Evolutionary conservation across 2,797 vertebrate genomes (phyloP).

Genomic region (Rhabdomys pumilio): DNA sequence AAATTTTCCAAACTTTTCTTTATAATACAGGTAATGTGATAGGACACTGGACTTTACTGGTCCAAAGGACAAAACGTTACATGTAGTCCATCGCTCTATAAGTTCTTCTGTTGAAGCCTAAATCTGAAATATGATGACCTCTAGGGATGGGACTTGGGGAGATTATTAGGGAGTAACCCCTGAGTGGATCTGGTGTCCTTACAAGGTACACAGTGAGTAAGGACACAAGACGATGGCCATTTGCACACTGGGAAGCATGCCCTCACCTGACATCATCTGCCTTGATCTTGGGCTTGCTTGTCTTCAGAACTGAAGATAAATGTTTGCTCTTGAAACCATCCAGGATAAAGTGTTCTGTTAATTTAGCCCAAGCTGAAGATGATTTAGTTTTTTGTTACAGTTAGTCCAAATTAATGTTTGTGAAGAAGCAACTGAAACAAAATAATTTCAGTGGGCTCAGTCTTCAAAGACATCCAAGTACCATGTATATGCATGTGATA

Average conservation of each 20-base stretch:
- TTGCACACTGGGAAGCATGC: background rate
- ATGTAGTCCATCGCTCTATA: background rate
- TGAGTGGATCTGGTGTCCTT: background rate
- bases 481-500: background rate
- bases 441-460: slow-evolving; percentile 7
- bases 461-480: slow-evolving; percentile 39
- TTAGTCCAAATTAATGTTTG: background rate
- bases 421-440: slow-evolving; percentile 17
- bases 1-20: slow-evolving; percentile 46
- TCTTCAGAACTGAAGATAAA: background rate
- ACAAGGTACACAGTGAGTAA: background rate
- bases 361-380: background rate
- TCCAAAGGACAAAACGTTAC: slow-evolving; percentile 19
- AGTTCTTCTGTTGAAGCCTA: background rate
- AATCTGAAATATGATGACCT: background rate
- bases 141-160: background rate
- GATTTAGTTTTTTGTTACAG: slow-evolving; percentile 4
- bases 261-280: background rate
- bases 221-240: background rate
- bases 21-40: slow-evolving; percentile 18
- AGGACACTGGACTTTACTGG: slow-evolving; percentile 21
- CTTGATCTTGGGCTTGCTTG: background rate
- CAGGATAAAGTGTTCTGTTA: background rate
- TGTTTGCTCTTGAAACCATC: background rate
- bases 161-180: background rate